A percentile compares a stretch with the other conserved stretches of the same genome.
Conservation (phyloP, 2,113 vertebrate genomes). For the Deroptyus accipitrinus region DNA sequence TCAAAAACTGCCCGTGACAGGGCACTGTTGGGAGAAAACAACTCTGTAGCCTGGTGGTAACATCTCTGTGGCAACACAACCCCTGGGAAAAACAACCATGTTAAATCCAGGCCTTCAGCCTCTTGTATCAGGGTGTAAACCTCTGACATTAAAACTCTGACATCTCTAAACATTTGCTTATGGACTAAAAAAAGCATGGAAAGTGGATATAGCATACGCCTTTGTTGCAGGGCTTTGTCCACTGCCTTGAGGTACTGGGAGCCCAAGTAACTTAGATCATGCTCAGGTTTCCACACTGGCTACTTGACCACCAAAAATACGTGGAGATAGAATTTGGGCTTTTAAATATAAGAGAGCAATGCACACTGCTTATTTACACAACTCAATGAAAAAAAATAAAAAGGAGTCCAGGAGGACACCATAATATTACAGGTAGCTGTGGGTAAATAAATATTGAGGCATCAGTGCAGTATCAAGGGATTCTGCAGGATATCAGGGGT, state of each 20-base stretch:
- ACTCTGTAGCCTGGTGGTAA: background rate
- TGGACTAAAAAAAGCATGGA: rapidly evolving
- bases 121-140: background rate
- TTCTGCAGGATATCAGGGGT: background rate
- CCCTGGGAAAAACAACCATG: background rate
- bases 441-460: background rate
- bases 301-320: rapidly evolving
- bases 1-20: background rate
- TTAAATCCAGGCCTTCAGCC: background rate
- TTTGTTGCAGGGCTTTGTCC: background rate
- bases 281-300: background rate
- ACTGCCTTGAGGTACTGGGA: background rate
- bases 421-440: background rate
- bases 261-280: background rate
- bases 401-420: rapidly evolving
- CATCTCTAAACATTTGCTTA: background rate
- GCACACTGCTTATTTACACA: background rate
- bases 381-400: background rate
- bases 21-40: background rate
- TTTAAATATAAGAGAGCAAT: background rate
- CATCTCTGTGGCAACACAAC: background rate
- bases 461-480: background rate
- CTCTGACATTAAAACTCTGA: background rate
- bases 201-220: background rate
- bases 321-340: background rate